Base-by-base conservation (phyloP, 2,888 invertebrate genomes). In the Spicauda simplicius region DNA sequence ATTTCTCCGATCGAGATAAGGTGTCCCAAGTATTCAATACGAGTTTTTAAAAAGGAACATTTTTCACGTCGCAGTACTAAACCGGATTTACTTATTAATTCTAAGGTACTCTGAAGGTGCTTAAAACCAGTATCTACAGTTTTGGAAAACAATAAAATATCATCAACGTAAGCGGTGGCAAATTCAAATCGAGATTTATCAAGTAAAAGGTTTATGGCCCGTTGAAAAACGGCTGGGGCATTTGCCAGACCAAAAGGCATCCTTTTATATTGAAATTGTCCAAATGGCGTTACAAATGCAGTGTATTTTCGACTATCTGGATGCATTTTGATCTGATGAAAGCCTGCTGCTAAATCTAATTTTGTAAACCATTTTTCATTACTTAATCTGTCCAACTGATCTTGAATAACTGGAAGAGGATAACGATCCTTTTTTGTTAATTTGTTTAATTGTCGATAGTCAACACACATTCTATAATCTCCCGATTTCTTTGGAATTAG, bases 181-280 rank as follows among this genome's bases (percentile, higher is more conserved):
- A 41, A 41, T 19, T 37, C 14, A 14, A 41, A 58, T 16, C 57
- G 37, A 37, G 7, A 58, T 6, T 11, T 2, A 19, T 14, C 45
- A 6, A 41, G 45, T 8, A 58, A 14, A 7, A 16, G 19, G 19
- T 58, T 41, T 12, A 58, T 58, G 6, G n/a, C n/a, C n/a, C n/a
- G n/a, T n/a, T n/a, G n/a, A n/a, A n/a, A n/a, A n/a, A n/a, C n/a
- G n/a, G n/a, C n/a, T n/a, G n/a, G n/a, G n/a, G n/a, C n/a, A n/a
- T n/a, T n/a, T n/a, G n/a, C n/a, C n/a, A n/a, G n/a, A n/a, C n/a
- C n/a, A n/a, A n/a, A n/a, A n/a, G n/a, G n/a, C n/a, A n/a, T n/a
- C n/a, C n/a, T n/a, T n/a, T 54, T 63, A 33, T 55, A 54, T n/a
- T 63, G 55, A 55, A 45, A 63, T 12, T 63, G 63, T 7, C 54